Percentiles rank a stretch among this genome's conserved stretches.
phyloP scores from a whole-genome alignment of 2,888 invertebrate species.

The Notocelia uddmanniana region DNA sequence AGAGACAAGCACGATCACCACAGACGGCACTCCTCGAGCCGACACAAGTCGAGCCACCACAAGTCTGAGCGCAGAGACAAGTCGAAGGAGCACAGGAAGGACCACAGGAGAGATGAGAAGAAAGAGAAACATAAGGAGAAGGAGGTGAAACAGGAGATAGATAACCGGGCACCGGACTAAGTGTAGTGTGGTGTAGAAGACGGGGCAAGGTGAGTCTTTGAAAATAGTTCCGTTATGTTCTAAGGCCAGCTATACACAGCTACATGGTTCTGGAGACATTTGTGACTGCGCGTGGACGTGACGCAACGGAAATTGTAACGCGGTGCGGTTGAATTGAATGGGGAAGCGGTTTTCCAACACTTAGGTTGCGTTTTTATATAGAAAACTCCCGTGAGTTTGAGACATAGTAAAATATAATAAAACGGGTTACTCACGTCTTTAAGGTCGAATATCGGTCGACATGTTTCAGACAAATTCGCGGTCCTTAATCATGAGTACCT shows the following conservation, averaged over 20 bases:
- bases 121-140: constrained; percentile 61
- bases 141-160: constrained; percentile 66
- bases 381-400: too few relatives aligned
- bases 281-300: not conserved
- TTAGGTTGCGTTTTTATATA: too few relatives aligned
- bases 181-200: constrained; percentile 39
- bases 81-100: constrained; percentile 66
- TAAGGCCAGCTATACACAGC: not conserved
- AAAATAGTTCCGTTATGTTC: not conserved
- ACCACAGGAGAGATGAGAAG: constrained; percentile 65
- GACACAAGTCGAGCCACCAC: constrained; percentile 69
- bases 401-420: too few relatives aligned
- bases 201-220: constrained; percentile 1
- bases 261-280: not conserved
- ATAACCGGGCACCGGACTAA: constrained; percentile 76
- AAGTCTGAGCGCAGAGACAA: constrained; percentile 63
- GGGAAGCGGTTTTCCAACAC: too few relatives aligned
- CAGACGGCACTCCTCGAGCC: constrained; percentile 70
- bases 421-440: too few relatives aligned
- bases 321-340: not conserved
- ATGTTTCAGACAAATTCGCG: too few relatives aligned
- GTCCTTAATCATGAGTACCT: too few relatives aligned
- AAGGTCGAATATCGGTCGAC: too few relatives aligned
- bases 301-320: not conserved
- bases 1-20: constrained; percentile 68